Base-by-base conservation (phyloP, 1,140 invertebrate genomes). In the Planococcus citri region DNA sequence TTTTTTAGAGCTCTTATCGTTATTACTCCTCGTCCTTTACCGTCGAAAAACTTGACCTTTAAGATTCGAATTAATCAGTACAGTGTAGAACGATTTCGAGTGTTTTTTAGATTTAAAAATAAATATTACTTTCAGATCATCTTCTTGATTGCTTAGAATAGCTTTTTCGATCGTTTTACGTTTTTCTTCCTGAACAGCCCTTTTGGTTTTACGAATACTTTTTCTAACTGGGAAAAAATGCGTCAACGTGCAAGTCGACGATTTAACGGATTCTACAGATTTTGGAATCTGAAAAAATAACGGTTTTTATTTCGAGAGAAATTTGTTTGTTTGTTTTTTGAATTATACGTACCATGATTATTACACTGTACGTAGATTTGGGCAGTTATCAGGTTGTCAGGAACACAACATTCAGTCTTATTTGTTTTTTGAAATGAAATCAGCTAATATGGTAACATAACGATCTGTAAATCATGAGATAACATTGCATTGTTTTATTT, bases 141-240 rank as follows among this genome's bases (percentile, higher is more conserved):
- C 91, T 78, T 95, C 91, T 73, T 83, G 83, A 57, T 87, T 85
- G 74, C 85, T 84, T 8, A 89, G 78, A 24, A 96, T 84, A 71
- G 88, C 87, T 67, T 87, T 83, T 77, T 94, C 88, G 37, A 96
- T 78, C 74, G 85, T 84, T 68, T 86, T 82, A 79, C 90, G 87
- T 76, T 90, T 90, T 75, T 95, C 91, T 77, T 91, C 90, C 74
- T 91, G 83, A 3, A 95, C 87, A 73, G 84, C 86, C 74, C 87
- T 89, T 73, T 91, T 90, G 27, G 89, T 90, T 78, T 92, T 94
- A 61, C 94, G 81, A 22, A 87, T 86, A 78, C 93, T 95, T 67
- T 92, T 82, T 61, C 94, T 82, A 0, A 95, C 88, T 14, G 91
- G 91, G 77, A 94, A 97, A 78, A 88, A 96, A 68, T 95, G 92